These are phyloP conservation scores for Oncorhynchus keta DNA, from an alignment of 2,113 vertebrate species.

Conservation along the genomic window DNA sequence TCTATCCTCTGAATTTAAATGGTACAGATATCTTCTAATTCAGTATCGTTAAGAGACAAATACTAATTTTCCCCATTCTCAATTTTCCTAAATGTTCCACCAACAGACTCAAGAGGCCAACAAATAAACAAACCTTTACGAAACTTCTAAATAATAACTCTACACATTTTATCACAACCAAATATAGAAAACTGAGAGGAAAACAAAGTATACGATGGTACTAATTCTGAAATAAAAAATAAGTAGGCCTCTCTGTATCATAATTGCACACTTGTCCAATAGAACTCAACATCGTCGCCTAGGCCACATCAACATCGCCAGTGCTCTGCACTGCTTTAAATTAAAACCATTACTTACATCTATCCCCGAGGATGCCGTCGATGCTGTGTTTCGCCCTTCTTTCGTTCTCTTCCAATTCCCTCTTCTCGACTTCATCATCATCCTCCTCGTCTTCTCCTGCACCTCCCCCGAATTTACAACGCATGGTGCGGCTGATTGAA, in stretches of 20 bases:
- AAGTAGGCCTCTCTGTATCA: not conserved
- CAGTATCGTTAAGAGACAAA: not conserved
- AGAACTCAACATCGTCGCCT: not conserved
- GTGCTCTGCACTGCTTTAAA: not conserved
- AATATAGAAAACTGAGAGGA: not conserved
- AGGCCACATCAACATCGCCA: not conserved
- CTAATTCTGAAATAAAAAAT: not conserved
- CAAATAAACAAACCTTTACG: not conserved
- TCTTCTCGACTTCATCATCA: constrained; percentile 91
- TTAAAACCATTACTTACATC: constrained; percentile 79
- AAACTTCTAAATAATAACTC: not conserved
- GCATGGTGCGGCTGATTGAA: constrained; percentile 94
- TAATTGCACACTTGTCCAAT: not conserved
- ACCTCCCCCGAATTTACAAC: constrained; percentile 90
- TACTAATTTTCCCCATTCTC: not conserved
- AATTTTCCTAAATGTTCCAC: not conserved
- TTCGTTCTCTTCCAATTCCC: constrained; percentile 90
- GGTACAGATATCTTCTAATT: not conserved
- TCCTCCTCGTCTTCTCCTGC: constrained; percentile 91
- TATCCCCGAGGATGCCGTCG: constrained; percentile 94
- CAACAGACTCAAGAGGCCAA: not conserved
- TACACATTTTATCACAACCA: not conserved
- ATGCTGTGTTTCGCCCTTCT: constrained; percentile 97
- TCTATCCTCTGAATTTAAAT: too few relatives aligned
- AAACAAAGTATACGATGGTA: not conserved